A percentile compares a stretch with the other conserved stretches of the same genome.
These are phyloP conservation scores for Pristionchus fissidentatus DNA, from an alignment of 2,888 invertebrate genomes.

Conservation along the genomic window DNA sequence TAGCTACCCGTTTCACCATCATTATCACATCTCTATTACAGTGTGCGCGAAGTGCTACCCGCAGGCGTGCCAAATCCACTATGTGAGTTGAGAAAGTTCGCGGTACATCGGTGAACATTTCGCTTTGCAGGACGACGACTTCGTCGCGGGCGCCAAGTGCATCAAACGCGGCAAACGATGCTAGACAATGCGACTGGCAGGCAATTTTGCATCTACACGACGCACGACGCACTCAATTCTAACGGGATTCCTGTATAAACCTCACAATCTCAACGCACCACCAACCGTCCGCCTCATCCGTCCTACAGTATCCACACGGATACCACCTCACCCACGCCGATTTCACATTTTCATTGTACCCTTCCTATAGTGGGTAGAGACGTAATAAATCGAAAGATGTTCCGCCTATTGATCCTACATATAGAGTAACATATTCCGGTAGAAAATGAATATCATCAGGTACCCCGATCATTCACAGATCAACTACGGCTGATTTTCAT, in stretches of 20 bases:
- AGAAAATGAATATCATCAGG: background rate
- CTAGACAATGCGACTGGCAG: background rate
- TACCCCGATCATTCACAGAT: background rate
- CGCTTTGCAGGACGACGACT: conserved; percentile 36
- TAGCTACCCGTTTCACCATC: background rate
- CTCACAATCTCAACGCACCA: background rate
- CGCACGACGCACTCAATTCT: background rate
- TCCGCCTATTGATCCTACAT: too few species aligned
- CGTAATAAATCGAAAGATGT: conserved; percentile 39
- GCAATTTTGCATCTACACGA: background rate
- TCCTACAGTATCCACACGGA: background rate
- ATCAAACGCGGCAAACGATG: conserved; percentile 19
- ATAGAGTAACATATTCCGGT: background rate
- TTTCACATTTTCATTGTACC: background rate
- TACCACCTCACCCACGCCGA: conserved; percentile 11
- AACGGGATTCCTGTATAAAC: conserved; percentile 36
- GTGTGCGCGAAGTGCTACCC: conserved; percentile 41
- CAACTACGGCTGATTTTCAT: background rate
- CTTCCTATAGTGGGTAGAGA: background rate
- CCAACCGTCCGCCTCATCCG: conserved; percentile 11
- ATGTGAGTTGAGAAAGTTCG: conserved; percentile 6
- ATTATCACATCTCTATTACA: background rate
- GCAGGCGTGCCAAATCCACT: conserved; percentile 43
- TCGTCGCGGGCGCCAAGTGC: conserved; percentile 18
- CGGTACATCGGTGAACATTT: background rate